These are phyloP conservation scores for Dipodomys merriami DNA, from an alignment of 2,113 vertebrate species.

Conservation along the genomic window DNA sequence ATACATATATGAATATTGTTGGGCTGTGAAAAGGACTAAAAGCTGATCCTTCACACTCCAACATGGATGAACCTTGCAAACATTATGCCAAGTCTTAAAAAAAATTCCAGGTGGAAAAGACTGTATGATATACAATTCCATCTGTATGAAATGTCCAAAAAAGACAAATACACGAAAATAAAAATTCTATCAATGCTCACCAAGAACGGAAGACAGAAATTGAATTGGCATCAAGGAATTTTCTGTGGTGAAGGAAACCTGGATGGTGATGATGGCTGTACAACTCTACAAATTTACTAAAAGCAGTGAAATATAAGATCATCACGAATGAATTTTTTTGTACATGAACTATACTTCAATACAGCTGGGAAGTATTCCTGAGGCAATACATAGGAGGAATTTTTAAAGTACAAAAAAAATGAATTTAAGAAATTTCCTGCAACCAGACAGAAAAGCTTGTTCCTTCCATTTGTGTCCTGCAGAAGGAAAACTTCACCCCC, in stretches of 20 bases:
- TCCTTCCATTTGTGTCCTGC: background rate
- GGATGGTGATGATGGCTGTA: background rate
- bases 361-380: slow-evolving; percentile 20
- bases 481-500: background rate
- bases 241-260: background rate
- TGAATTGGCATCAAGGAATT: background rate
- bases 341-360: background rate
- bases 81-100: background rate
- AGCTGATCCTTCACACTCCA: too few relatives aligned
- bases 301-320: background rate
- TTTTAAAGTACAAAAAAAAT: slow-evolving; percentile 26
- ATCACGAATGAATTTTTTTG: background rate
- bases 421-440: slow-evolving; percentile 23
- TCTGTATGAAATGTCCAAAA: slow-evolving; percentile 13
- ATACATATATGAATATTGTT: background rate
- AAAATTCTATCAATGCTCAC: background rate
- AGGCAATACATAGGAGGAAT: background rate
- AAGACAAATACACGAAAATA: background rate
- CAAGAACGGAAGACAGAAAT: background rate
- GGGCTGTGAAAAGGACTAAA: background rate
- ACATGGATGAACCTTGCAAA: background rate
- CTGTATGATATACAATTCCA: background rate
- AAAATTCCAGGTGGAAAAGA: background rate
- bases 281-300: background rate
- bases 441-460: background rate